Evolutionary conservation across 2,888 invertebrate species (phyloP).

Genomic region (Volucella zonaria): DNA sequence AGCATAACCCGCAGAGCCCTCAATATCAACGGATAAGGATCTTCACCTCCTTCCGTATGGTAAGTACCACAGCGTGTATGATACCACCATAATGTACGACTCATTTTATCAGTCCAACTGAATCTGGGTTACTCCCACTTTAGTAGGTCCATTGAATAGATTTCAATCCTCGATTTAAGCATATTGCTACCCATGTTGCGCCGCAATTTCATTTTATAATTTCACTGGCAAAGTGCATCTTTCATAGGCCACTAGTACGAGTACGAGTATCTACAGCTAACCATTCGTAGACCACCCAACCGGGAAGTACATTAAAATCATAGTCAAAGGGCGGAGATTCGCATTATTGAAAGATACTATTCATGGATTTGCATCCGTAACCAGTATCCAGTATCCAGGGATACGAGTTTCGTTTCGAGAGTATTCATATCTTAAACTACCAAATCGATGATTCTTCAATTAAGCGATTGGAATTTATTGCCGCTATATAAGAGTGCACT

Average conservation of each 20-base stretch:
- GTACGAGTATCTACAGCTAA: no score
- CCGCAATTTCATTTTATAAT: conserved; percentile 6
- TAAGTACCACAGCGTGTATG: background rate
- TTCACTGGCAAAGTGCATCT: no score
- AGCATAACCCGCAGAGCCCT: background rate
- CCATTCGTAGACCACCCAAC: conserved; percentile 57
- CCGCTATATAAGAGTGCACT: conserved; percentile 25
- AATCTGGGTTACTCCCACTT: conserved; percentile 47
- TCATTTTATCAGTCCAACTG: background rate
- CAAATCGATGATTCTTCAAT: conserved; percentile 46
- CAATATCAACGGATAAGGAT: conserved; percentile 1
- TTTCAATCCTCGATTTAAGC: conserved; percentile 6
- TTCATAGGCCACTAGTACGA: no score
- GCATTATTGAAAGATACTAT: conserved; percentile 47
- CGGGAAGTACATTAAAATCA: conserved; percentile 44
- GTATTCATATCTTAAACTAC: conserved; percentile 1
- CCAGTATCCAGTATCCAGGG: no score
- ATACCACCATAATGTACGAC: background rate
- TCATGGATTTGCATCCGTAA: background rate
- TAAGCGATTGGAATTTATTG: conserved; percentile 60
- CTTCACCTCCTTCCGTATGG: conserved; percentile 16
- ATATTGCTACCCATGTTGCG: conserved; percentile 29
- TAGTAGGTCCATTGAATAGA: conserved; percentile 10
- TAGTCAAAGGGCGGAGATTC: conserved; percentile 32
- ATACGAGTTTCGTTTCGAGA: no score